Conservation (phyloP, 2,888 invertebrate species). For the Phaedon cochleariae region DNA sequence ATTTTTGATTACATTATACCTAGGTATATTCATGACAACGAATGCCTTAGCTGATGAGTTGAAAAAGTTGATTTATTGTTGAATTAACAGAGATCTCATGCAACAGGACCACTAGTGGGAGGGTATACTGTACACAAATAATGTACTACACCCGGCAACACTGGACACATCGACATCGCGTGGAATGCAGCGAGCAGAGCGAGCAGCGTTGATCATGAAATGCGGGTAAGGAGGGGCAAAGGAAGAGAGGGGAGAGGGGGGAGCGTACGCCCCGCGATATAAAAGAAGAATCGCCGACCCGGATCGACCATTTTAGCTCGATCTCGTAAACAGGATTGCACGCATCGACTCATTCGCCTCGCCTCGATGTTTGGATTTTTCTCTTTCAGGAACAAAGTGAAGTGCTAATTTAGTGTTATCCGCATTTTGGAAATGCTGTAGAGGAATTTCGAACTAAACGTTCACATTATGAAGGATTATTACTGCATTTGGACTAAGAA, state of each 20-base stretch:
- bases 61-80: too few species aligned
- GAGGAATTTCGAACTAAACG: constrained; percentile 6
- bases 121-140: background rate
- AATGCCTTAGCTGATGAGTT: too few species aligned
- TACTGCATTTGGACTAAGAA: constrained; percentile 1
- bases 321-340: constrained; percentile 32
- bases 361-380: constrained; percentile 18
- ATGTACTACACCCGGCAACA: background rate
- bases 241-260: background rate
- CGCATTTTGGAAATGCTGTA: constrained; percentile 34
- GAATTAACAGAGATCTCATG: too few species aligned
- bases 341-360: too few species aligned
- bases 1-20: too few species aligned
- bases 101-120: too few species aligned
- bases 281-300: background rate
- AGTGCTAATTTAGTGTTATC: constrained; percentile 47
- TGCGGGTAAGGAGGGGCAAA: too few species aligned
- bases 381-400: constrained; percentile 45
- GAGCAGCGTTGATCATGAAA: too few species aligned
- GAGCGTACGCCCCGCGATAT: background rate
- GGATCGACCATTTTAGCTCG: constrained; percentile 36
- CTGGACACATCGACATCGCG: background rate
- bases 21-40: too few species aligned
- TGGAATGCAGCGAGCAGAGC: background rate
- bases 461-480: constrained; percentile 15